Base-by-base conservation (phyloP, 2,113 vertebrate species). In the Regulus satrapa region DNA sequence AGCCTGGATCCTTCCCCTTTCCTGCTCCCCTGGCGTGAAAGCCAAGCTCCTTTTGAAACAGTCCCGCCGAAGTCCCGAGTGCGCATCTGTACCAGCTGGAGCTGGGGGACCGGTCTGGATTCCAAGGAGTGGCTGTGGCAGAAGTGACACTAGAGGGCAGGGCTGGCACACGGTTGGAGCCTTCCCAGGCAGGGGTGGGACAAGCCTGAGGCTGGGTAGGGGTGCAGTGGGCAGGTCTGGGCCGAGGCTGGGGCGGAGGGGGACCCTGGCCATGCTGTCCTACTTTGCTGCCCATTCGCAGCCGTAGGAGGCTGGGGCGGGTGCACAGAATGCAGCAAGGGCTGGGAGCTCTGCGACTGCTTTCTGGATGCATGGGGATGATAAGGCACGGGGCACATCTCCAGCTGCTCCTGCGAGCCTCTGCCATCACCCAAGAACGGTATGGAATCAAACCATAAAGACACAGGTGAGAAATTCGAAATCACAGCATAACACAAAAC, bases 111-210 rank as follows among this genome's bases (percentile, higher is more conserved):
- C 1, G 5, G 10, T 2, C 4, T 25, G 40, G 5, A 5, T 15
- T 8, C 3, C 15, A 10, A 41, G 43, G 40, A 20, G 36, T 17
- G 36, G 48, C 18, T 75, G 93, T 45, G 48, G 72, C 78, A 92
- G 69, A 63, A 67, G 23, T 2, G 61, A 97, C 98, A 86, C 96
- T 92, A 97, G 98, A 97, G 97, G 97, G 95, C 96, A 98, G 97
- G 96, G 96, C 86, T 28, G n/a, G 93, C 95, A 69, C 96, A 68
- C 81, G n/a, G 31, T 72, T 93, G 91, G 73, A 95, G 59, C 63
- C 20, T 88, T 58, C 72, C 49, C 54, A 12, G 63, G 41, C 58
- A 5, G 31, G 26, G 25, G n/a, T 34, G 46, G 25, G 20, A 58
- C 58, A 6, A 51, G 18, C 8, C 40, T 31, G 17, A 8, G 13